Conservation (phyloP, 2,888 invertebrate species). For the Eristalis arbustorum region DNA sequence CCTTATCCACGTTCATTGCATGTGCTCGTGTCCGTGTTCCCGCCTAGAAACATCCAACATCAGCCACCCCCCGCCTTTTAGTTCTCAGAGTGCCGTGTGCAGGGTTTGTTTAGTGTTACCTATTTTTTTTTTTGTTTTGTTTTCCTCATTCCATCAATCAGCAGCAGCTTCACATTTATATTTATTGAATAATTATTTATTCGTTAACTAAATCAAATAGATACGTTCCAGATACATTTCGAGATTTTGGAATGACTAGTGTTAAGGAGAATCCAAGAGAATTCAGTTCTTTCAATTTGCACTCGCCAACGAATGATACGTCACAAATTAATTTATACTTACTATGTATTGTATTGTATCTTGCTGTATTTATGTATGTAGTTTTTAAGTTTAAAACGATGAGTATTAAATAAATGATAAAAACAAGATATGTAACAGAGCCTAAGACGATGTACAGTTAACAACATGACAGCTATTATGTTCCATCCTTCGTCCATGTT, state of each 20-base stretch:
- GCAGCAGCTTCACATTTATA: conserved; percentile 38
- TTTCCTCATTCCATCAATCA: conserved; percentile 9
- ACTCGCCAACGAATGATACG: conserved; percentile 6
- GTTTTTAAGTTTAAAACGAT: conserved; percentile 30
- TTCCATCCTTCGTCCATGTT: background rate
- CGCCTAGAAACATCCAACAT: background rate
- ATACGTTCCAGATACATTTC: conserved; percentile 46
- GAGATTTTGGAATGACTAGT: conserved; percentile 10
- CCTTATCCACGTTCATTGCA: conserved; percentile 6
- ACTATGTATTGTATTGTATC: conserved; percentile 22
- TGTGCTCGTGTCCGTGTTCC: background rate
- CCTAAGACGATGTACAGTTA: background rate
- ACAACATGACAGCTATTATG: conserved; percentile 15
- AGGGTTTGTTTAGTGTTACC: background rate
- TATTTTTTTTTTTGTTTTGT: conserved; percentile 23
- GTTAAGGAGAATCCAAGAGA: background rate
- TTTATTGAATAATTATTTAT: conserved; percentile 47
- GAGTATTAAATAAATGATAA: conserved; percentile 43
- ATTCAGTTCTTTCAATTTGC: background rate
- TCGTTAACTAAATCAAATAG: conserved; percentile 28
- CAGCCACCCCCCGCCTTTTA: conserved; percentile 10
- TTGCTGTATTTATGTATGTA: conserved; percentile 9
- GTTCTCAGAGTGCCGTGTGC: conserved; percentile 5
- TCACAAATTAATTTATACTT: conserved; percentile 17
- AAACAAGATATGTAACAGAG: background rate